A percentile compares a stretch with the other conserved stretches of the same genome.
phyloP scores from a whole-genome alignment of 2,113 vertebrate genomes.

The Cheilinus undulatus region DNA sequence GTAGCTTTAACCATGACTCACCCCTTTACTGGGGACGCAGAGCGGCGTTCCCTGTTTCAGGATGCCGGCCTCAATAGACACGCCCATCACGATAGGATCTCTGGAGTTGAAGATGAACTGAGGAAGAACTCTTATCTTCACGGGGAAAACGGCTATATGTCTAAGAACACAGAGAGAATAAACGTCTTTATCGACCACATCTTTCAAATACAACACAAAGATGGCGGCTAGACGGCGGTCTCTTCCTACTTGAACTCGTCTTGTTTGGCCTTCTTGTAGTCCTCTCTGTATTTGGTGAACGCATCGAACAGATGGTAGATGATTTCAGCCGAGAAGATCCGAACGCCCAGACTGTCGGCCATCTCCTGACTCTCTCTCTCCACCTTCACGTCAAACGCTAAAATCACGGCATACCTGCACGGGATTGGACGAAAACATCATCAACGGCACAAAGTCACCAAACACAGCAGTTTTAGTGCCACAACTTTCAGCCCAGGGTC shows the following conservation, averaged over 20 bases:
- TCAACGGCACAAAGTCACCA: too few species aligned
- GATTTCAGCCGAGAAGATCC: conserved; percentile 97
- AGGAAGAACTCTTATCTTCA: conserved; percentile 94
- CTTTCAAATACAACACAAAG: not conserved
- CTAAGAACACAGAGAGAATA: conserved; percentile 67
- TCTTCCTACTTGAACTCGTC: conserved; percentile 96
- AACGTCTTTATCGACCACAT: not conserved
- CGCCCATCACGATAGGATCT: conserved; percentile 97
- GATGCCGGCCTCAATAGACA: conserved; percentile 91
- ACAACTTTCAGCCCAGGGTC: too few species aligned
- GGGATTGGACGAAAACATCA: too few species aligned
- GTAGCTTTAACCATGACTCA: too few species aligned
- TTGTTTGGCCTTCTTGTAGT: conserved; percentile 99
- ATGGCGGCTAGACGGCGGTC: too few species aligned
- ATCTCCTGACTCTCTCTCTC: conserved; percentile 98
- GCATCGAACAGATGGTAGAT: conserved; percentile 99
- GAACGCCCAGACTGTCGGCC: conserved; percentile 95
- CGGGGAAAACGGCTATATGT: conserved; percentile 95
- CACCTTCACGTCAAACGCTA: conserved; percentile 97
- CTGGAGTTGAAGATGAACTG: conserved; percentile 99
- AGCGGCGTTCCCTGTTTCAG: conserved; percentile 93
- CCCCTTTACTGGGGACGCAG: conserved; percentile 95
- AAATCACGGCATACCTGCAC: conserved; percentile 92
- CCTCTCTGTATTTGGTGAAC: conserved; percentile 97
- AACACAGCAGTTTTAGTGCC: too few species aligned